These are phyloP conservation scores for Leptopilina drosophilae DNA, from an alignment of 2,888 invertebrate species.

Conservation along the genomic window DNA sequence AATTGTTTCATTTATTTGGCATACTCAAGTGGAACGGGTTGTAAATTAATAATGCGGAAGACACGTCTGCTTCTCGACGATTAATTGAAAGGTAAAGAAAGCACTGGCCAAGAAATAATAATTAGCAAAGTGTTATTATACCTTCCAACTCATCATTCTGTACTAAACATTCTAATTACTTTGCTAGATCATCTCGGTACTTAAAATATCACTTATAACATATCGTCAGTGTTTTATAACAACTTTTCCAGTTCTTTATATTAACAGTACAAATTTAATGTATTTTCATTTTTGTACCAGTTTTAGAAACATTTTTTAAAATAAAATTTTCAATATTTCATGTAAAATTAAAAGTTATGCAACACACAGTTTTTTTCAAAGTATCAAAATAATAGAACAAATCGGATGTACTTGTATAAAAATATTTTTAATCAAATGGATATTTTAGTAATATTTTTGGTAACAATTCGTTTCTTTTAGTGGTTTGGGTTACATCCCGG, in stretches of 20 bases:
- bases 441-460: too few species aligned
- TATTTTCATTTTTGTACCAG: too few species aligned
- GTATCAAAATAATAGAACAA: too few species aligned
- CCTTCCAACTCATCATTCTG: slow-evolving; percentile 11
- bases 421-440: too few species aligned
- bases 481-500: too few species aligned
- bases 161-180: slow-evolving; percentile 31
- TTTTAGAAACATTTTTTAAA: too few species aligned
- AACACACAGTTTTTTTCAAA: too few species aligned
- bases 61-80: neutral
- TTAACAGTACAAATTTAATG: too few species aligned
- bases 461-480: too few species aligned
- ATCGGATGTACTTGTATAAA: too few species aligned
- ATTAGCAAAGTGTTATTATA: slow-evolving; percentile 18
- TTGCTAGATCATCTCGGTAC: neutral
- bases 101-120: slow-evolving; percentile 25
- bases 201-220: neutral
- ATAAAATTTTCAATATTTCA: too few species aligned
- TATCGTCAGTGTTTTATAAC: neutral
- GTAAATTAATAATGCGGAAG: slow-evolving; percentile 57
- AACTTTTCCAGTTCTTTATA: neutral
- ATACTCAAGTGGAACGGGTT: slow-evolving; percentile 57
- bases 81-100: slow-evolving; percentile 37
- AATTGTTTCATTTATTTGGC: slow-evolving; percentile 44
- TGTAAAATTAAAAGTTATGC: too few species aligned